These are phyloP conservation scores for Diuraphis noxia DNA, from an alignment of 1,140 invertebrate species.

Conservation along the genomic window DNA sequence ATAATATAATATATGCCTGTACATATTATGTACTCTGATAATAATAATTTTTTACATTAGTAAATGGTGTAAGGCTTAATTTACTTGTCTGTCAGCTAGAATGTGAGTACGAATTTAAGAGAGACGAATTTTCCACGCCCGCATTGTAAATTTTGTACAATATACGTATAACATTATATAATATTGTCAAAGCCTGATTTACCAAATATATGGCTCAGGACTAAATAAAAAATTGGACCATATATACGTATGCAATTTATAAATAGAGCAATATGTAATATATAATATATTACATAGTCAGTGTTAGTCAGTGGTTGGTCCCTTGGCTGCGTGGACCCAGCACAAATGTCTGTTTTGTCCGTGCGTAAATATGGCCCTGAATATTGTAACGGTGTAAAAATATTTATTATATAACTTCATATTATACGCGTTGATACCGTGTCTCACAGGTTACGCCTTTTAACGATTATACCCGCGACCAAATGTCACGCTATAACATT, in stretches of 20 bases:
- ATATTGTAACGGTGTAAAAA: not conserved
- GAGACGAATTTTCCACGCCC: not conserved
- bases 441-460: not conserved
- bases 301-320: too few relatives aligned
- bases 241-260: too few relatives aligned
- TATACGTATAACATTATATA: not conserved
- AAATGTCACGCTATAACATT: conserved; percentile 32
- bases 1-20: not conserved
- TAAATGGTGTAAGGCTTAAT: not conserved
- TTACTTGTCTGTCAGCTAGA: not conserved
- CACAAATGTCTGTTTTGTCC: too few relatives aligned
- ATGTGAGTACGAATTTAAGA: not conserved
- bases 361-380: too few relatives aligned
- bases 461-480: conserved; percentile 1
- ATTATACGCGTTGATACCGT: not conserved
- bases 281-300: too few relatives aligned
- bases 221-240: too few relatives aligned
- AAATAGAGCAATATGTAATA: too few relatives aligned
- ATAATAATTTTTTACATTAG: not conserved
- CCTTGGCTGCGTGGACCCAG: too few relatives aligned
- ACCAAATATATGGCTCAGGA: too few relatives aligned
- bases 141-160: not conserved
- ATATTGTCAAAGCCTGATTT: too few relatives aligned
- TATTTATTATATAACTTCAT: not conserved
- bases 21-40: not conserved